Conservation (phyloP, 30 jellyfish, hydroid and myxozoan species). For the Turritopsis rubra region DNA sequence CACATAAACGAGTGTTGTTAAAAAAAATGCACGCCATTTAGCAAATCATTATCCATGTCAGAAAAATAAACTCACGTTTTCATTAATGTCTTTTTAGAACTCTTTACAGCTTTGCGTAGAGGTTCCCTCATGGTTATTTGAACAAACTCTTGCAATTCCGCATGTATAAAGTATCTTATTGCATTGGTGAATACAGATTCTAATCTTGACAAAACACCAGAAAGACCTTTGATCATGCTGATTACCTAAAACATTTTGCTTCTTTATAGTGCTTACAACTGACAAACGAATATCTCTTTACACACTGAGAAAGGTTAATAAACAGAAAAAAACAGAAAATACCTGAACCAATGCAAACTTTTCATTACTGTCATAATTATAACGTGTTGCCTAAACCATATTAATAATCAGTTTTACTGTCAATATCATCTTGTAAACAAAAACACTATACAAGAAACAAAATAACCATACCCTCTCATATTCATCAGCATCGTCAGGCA, state of each 20-base stretch:
- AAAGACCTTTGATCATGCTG: conserved; percentile 90
- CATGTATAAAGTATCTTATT: conserved; percentile 66
- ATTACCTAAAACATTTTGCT: conserved; percentile 40
- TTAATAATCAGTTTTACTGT: not conserved
- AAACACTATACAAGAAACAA: too few relatives aligned
- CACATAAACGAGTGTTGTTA: too few relatives aligned
- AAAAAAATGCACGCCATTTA: too few relatives aligned
- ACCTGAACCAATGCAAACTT: conserved; percentile 97
- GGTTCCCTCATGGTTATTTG: conserved; percentile 92
- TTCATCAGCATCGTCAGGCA: conserved; percentile 89
- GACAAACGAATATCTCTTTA: not conserved
- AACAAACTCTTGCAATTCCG: conserved; percentile 84
- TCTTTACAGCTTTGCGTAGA: conserved; percentile 76
- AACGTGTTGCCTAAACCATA: conserved; percentile 71
- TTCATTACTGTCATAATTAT: conserved; percentile 86
- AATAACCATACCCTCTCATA: conserved; percentile 77
- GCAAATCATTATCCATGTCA: too few relatives aligned
- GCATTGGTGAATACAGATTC: conserved; percentile 77
- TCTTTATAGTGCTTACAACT: not conserved
- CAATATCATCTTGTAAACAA: too few relatives aligned
- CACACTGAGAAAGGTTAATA: not conserved
- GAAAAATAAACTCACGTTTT: conserved; percentile 75
- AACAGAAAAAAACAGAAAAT: not conserved
- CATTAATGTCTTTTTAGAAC: conserved; percentile 77
- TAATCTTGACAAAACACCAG: conserved; percentile 83